phyloP scores from a whole-genome alignment of 1,140 invertebrate species.

The Lepeophtheirus salmonis region DNA sequence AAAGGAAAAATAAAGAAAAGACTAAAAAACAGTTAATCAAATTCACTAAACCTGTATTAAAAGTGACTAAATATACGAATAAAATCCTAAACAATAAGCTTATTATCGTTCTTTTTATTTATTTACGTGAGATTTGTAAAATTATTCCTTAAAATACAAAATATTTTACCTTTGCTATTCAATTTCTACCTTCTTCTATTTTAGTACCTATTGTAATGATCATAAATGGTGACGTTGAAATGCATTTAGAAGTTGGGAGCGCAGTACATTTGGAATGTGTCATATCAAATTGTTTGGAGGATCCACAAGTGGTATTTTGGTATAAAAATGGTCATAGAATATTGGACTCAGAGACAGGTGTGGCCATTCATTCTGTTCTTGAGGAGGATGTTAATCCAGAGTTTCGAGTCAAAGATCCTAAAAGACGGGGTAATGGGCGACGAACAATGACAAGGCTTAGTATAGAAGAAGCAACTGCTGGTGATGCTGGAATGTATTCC shows the following conservation, averaged over 20 bases:
- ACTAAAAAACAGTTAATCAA: too few species aligned
- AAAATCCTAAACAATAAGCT: too few species aligned
- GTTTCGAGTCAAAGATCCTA: neutral
- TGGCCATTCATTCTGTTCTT: constrained; percentile 3
- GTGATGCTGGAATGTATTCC: constrained; percentile 3
- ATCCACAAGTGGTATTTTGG: constrained; percentile 23
- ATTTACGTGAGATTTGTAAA: too few species aligned
- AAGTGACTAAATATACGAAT: too few species aligned
- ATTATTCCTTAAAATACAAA: too few species aligned
- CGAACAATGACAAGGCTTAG: neutral
- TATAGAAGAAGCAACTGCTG: neutral
- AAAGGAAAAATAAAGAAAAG: too few species aligned
- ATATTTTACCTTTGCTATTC: neutral
- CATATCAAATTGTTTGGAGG: constrained; percentile 22
- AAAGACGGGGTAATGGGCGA: neutral
- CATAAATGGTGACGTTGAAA: constrained; percentile 20
- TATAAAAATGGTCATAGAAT: constrained; percentile 19
- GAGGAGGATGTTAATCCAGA: neutral
- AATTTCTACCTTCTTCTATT: constrained; percentile 1
- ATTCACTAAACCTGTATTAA: too few species aligned
- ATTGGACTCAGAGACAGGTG: neutral
- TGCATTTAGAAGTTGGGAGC: constrained; percentile 22
- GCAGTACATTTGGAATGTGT: constrained; percentile 22
- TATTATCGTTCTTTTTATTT: too few species aligned
- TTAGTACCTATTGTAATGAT: constrained; percentile 20